Evolutionary conservation across 30 jellyfish, hydroid and myxozoan species (phyloP).

Genomic region (Cassiopea xamachana): DNA sequence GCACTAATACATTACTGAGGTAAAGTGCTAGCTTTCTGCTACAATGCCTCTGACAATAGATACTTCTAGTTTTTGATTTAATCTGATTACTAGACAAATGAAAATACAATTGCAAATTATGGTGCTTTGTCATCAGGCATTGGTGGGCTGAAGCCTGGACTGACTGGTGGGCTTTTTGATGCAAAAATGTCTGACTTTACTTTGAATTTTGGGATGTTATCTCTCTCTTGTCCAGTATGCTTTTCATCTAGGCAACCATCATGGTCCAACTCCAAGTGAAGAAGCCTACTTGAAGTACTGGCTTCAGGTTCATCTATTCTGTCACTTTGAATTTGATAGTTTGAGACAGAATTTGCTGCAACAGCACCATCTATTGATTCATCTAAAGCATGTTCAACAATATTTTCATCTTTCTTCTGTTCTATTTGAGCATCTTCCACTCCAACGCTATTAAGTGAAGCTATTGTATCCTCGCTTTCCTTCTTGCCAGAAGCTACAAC

Average conservation of each 20-base stretch:
- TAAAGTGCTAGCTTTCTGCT: not conserved
- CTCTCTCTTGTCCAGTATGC: slow-evolving; percentile 49
- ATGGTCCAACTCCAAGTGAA: slow-evolving; percentile 1
- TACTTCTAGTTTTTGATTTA: no score
- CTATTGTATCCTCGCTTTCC: not conserved
- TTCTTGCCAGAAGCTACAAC: not conserved
- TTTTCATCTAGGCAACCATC: slow-evolving; percentile 7
- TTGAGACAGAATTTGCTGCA: not conserved
- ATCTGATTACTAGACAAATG: not conserved
- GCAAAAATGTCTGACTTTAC: slow-evolving; percentile 83
- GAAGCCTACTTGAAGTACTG: not conserved
- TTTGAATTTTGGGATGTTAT: slow-evolving; percentile 83
- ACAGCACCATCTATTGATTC: not conserved
- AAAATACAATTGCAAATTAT: not conserved
- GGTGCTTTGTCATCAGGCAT: slow-evolving; percentile 31
- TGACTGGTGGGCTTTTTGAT: slow-evolving; percentile 70
- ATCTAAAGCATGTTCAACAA: not conserved
- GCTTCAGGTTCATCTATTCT: not conserved
- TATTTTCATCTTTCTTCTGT: not conserved
- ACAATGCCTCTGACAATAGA: not conserved
- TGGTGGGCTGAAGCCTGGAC: slow-evolving; percentile 42
- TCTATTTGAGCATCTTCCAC: not conserved
- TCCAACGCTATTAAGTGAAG: not conserved
- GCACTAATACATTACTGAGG: no score
- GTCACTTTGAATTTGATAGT: not conserved